phyloP scores from a whole-genome alignment of 1,140 invertebrate genomes.

The Acromyrmex charruanus region DNA sequence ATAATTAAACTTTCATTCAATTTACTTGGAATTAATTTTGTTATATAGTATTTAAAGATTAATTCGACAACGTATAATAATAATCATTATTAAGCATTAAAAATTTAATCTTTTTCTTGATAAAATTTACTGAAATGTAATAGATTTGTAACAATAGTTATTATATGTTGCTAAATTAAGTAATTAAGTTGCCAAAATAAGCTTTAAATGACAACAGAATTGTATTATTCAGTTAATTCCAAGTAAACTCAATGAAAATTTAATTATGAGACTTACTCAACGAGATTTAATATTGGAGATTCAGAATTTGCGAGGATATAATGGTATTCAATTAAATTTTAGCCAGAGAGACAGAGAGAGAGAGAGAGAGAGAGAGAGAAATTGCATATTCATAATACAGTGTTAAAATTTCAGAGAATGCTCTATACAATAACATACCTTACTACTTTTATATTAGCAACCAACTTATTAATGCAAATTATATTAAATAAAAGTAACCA shows the following conservation, averaged over 20 bases:
- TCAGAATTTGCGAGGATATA: not conserved
- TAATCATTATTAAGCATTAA: not conserved
- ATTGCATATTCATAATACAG: constrained; percentile 5
- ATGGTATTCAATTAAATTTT: not conserved
- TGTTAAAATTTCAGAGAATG: not conserved
- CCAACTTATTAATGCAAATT: not conserved
- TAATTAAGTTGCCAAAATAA: not conserved
- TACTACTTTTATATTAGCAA: not conserved
- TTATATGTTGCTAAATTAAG: not conserved
- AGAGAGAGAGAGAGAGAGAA: not conserved
- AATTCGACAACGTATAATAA: not conserved
- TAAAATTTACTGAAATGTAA: too few relatives aligned
- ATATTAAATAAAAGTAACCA: not conserved
- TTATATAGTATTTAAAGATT: not conserved
- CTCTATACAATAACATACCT: not conserved
- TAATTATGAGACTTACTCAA: not conserved
- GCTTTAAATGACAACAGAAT: not conserved
- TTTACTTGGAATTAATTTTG: not conserved
- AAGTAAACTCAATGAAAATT: constrained; percentile 1
- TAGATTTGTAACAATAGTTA: not conserved
- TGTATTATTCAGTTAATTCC: too few relatives aligned
- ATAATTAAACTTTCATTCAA: constrained; percentile 4
- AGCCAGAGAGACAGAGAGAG: too few relatives aligned
- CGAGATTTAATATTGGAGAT: not conserved
- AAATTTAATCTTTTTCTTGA: not conserved